Base-by-base conservation (phyloP, 2,113 vertebrate genomes). In the Coregonus clupeaformis region DNA sequence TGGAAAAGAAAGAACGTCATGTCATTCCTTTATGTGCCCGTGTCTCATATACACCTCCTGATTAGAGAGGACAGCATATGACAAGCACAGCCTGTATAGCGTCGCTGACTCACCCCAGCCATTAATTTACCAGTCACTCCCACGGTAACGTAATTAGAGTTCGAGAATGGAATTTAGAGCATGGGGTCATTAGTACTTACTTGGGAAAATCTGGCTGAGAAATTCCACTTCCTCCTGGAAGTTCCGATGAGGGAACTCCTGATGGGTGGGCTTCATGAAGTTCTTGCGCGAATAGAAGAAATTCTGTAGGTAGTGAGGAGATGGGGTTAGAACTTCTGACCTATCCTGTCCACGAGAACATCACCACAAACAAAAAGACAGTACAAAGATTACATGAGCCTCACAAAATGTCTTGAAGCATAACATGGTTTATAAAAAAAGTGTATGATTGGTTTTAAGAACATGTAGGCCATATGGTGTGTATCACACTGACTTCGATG, bases 211-310 rank as follows among this genome's bases (percentile, higher is more conserved):
- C 92, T 98, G 95, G 87, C 95, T 96, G 89, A 99, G 96, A 92
- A 99, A 99, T 85, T 97, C 97, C 65, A 98, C 97, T 96, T 99
- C 97, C 91, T 99, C 97, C 94, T 99, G 97, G 94, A 99, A 99
- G 95, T 98, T 99, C 91, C 97, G 95, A 93, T 99, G 97, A 94
- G 98, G 98, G 92, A 97, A 98, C 92, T 98, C 97, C 91, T 99
- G 98, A 91, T 98, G 97, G 91, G 96, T 93, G 80, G 97, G 97
- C 94, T 99, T 99, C 97, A 99, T 97, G 88, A 99, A 99, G 92
- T 99, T 99, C 94, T 99, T 99, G 84, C 97, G 97, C 89, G 97
- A 99, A 95, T 99, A 99, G 92, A 99, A 99, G 94, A 98, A 99
- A 92, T 98, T 98, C 98, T 99, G 91, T 13, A 82, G 78, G 84